Evolutionary conservation across 2,797 vertebrate genomes (phyloP).

Genomic region (Parotocinclus haroldoi): DNA sequence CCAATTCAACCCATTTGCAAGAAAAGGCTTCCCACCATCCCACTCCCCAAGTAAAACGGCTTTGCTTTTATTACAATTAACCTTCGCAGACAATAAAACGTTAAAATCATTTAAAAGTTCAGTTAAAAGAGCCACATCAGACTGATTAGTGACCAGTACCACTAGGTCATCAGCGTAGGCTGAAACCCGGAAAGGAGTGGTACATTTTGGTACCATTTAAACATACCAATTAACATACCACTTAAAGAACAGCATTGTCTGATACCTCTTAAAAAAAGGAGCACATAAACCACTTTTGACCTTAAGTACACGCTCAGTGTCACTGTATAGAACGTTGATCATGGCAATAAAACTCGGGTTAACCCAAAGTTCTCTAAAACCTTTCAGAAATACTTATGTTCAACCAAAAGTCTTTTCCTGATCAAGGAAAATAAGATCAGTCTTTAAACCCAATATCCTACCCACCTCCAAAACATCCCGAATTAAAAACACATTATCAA

Average conservation of each 20-base stretch:
- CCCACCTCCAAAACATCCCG: background rate
- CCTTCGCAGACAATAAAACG: too few species aligned
- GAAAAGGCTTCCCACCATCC: background rate
- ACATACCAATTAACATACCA: conserved; percentile 10
- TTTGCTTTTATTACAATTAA: too few species aligned
- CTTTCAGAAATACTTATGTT: conserved; percentile 9
- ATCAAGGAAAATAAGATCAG: too few species aligned
- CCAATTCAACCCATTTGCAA: conserved; percentile 6
- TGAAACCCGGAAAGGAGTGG: background rate
- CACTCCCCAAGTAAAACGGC: conserved; percentile 18
- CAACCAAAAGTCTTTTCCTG: background rate
- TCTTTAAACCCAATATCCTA: too few species aligned
- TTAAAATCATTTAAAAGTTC: too few species aligned
- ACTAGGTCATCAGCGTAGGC: conserved; percentile 3
- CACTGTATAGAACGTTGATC: conserved; percentile 9
- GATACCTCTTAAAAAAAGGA: background rate
- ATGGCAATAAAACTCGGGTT: conserved; percentile 7
- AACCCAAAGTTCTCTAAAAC: conserved; percentile 5
- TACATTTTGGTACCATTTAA: background rate
- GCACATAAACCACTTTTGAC: conserved; percentile 24
- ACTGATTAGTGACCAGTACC: too few species aligned
- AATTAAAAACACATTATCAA: background rate
- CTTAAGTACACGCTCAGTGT: conserved; percentile 2
- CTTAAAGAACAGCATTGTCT: conserved; percentile 13
- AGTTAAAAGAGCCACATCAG: background rate